Evolutionary conservation across 64 coral and sea anemone genomes (phyloP).

Genomic region (Pocillopora verrucosa): DNA sequence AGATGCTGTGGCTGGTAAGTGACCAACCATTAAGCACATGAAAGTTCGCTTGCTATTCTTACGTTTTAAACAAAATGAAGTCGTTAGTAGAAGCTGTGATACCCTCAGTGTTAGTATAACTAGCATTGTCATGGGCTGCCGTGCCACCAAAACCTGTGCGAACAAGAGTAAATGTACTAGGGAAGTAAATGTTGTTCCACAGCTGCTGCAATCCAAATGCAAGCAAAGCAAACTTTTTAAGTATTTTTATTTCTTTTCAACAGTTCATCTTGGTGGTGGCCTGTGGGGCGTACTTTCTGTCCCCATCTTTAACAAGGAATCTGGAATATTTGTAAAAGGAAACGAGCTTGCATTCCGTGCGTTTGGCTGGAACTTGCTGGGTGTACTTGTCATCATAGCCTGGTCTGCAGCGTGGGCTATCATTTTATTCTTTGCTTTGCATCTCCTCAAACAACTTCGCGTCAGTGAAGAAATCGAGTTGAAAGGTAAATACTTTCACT

Average conservation of each 20-base stretch:
- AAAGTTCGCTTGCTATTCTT: too few relatives aligned
- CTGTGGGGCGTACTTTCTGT: constrained; percentile 81
- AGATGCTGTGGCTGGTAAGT: constrained; percentile 72
- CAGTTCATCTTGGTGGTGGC: constrained; percentile 91
- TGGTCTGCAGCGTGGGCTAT: constrained; percentile 63
- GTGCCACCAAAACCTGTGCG: too few relatives aligned
- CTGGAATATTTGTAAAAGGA: constrained; percentile 66
- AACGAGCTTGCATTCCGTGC: constrained; percentile 49
- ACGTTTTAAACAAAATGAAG: too few relatives aligned
- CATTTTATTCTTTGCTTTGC: constrained; percentile 65
- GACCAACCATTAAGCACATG: too few relatives aligned
- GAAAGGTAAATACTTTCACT: constrained; percentile 58
- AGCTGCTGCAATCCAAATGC: neutral
- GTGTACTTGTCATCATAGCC: constrained; percentile 55
- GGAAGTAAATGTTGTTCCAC: neutral
- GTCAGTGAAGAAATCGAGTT: constrained; percentile 66
- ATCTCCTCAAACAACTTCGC: constrained; percentile 38
- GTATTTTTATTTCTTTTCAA: neutral
- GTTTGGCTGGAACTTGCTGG: constrained; percentile 82
- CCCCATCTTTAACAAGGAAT: constrained; percentile 63
- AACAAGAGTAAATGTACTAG: too few relatives aligned
- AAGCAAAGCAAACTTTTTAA: neutral
- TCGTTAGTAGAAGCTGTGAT: too few relatives aligned
- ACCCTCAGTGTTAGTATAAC: too few relatives aligned
- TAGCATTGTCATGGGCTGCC: too few relatives aligned